These are phyloP conservation scores for Caenorhabditis wallacei DNA, from an alignment of 2,888 invertebrate species.

Conservation along the genomic window DNA sequence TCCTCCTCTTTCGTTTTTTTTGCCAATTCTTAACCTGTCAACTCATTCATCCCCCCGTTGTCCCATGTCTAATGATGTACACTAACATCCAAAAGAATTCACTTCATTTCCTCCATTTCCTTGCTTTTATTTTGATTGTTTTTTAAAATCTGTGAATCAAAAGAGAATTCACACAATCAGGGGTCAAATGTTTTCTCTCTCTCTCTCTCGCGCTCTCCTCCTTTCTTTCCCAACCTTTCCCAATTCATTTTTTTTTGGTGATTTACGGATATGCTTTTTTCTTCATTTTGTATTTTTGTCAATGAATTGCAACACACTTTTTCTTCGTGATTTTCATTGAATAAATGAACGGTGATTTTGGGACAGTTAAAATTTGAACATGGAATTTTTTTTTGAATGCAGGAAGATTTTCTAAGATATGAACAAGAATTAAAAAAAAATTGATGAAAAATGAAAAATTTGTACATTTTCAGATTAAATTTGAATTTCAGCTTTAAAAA, in stretches of 20 bases:
- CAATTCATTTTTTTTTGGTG: conserved; percentile 46
- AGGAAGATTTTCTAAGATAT: no score
- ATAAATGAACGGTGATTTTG: background rate
- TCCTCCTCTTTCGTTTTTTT: no score
- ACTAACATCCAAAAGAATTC: conserved; percentile 35
- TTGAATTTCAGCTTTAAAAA: no score
- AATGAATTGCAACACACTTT: conserved; percentile 2
- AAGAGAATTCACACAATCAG: conserved; percentile 33
- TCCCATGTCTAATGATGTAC: conserved; percentile 34
- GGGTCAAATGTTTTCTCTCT: conserved; percentile 35
- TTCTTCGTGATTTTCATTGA: background rate
- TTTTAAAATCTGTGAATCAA: background rate
- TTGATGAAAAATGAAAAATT: no score
- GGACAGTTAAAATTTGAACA: no score
- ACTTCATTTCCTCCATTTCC: conserved; percentile 20
- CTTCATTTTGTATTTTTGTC: conserved; percentile 34
- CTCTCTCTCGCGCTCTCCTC: conserved; percentile 31
- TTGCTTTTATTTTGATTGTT: conserved; percentile 20
- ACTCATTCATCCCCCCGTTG: background rate
- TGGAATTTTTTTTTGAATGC: no score
- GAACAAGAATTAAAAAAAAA: no score
- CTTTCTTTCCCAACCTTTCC: conserved; percentile 25
- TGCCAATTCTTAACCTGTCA: conserved; percentile 17
- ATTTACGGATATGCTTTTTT: conserved; percentile 49
- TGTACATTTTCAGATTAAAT: no score